Evolutionary conservation across 2,797 vertebrate species (phyloP).

Genomic region (Amphiprion clarkii): DNA sequence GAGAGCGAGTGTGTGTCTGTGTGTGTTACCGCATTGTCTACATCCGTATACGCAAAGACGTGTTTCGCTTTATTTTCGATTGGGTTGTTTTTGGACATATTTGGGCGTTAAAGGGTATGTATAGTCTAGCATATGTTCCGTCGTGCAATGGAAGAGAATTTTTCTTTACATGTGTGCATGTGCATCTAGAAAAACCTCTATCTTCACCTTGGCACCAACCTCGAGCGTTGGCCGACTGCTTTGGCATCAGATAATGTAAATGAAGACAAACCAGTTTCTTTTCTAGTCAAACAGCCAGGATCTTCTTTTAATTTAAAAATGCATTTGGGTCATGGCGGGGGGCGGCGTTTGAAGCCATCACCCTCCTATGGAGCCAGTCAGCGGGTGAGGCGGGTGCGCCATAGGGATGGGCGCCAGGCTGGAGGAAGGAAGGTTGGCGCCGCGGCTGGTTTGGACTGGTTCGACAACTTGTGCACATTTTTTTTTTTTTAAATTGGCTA

Average conservation of each 20-base stretch:
- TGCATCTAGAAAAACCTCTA: constrained; percentile 10
- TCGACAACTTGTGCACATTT: constrained; percentile 45
- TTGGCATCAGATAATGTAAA: constrained; percentile 70
- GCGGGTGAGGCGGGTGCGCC: constrained; percentile 51
- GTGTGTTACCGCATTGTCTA: constrained; percentile 47
- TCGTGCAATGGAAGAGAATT: background rate
- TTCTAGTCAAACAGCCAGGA: constrained; percentile 72
- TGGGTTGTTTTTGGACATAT: background rate
- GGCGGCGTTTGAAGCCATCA: constrained; percentile 74
- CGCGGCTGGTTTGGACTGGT: constrained; percentile 63
- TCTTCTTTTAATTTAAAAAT: constrained; percentile 80
- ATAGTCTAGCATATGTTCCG: background rate
- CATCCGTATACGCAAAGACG: background rate
- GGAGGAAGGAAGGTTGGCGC: constrained; percentile 41
- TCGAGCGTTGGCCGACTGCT: constrained; percentile 34
- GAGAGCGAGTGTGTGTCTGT: constrained; percentile 42
- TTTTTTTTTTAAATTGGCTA: constrained; percentile 45
- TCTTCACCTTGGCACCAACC: constrained; percentile 29
- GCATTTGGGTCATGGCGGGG: constrained; percentile 73
- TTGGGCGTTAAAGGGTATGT: background rate
- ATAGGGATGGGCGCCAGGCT: constrained; percentile 49
- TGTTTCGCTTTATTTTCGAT: background rate
- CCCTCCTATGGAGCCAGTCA: constrained; percentile 72
- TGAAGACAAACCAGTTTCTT: constrained; percentile 69
- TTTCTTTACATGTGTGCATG: background rate